Evolutionary conservation across 1,140 invertebrate species (phyloP).

Genomic region (Scaptodrosophila lebanonensis): DNA sequence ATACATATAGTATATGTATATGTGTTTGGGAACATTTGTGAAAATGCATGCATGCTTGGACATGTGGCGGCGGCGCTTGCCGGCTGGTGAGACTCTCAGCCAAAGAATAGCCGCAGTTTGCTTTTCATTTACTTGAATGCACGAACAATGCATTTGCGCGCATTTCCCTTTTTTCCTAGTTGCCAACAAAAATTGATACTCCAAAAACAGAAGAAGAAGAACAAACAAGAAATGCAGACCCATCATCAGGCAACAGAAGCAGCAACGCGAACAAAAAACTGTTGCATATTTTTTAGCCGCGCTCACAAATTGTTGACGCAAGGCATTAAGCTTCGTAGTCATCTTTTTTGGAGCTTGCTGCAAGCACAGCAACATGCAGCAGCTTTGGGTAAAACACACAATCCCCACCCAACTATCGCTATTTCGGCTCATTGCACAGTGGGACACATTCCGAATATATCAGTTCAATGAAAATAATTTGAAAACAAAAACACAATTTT

Average conservation of each 20-base stretch:
- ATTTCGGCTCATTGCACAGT: too few relatives aligned
- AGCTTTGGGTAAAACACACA: constrained; percentile 28
- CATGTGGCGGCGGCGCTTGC: too few relatives aligned
- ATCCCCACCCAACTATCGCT: not conserved
- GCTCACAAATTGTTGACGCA: constrained; percentile 65
- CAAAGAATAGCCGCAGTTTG: too few relatives aligned
- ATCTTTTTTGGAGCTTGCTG: constrained; percentile 10
- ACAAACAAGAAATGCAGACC: not conserved
- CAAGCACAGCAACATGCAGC: constrained; percentile 26
- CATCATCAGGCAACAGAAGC: constrained; percentile 28
- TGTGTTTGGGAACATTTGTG: too few relatives aligned
- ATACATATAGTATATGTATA: too few relatives aligned
- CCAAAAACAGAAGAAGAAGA: too few relatives aligned
- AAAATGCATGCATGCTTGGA: constrained; percentile 43
- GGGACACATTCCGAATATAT: too few relatives aligned
- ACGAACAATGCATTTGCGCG: constrained; percentile 58
- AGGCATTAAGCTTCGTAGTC: constrained; percentile 48
- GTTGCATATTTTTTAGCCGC: constrained; percentile 49
- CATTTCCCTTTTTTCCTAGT: constrained; percentile 5
- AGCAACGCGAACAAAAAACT: constrained; percentile 21
- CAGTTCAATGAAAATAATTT: too few relatives aligned
- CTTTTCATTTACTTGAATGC: constrained; percentile 34
- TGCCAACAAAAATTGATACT: constrained; percentile 61
- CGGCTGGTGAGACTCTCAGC: too few relatives aligned
- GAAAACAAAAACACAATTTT: too few relatives aligned